These are phyloP conservation scores for Phymanthus crucifer DNA, from an alignment of 92 coral and sea anemone genomes.

Conservation along the genomic window DNA sequence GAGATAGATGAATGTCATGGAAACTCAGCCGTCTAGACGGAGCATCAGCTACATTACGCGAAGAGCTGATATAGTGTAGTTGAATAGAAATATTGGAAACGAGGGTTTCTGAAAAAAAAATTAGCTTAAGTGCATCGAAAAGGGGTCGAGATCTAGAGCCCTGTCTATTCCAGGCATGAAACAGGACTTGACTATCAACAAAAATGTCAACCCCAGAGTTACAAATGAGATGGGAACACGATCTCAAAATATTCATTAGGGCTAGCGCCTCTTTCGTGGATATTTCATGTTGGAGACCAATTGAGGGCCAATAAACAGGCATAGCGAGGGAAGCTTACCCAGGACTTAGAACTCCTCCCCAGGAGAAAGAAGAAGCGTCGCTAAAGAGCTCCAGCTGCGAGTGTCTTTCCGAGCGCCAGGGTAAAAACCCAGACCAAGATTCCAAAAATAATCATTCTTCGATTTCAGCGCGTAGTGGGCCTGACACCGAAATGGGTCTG, in stretches of 20 bases:
- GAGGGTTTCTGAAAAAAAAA: too few relatives aligned
- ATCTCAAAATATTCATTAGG: conserved; percentile 39
- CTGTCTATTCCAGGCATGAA: conserved; percentile 49
- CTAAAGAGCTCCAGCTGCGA: background rate
- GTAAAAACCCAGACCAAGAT: background rate
- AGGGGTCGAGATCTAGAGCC: conserved; percentile 35
- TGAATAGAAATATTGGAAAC: conserved; percentile 28
- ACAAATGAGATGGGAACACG: conserved; percentile 27
- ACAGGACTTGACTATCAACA: conserved; percentile 41
- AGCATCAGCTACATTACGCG: too few relatives aligned
- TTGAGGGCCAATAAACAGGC: too few relatives aligned
- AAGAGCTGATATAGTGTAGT: conserved; percentile 15
- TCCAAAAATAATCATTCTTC: background rate
- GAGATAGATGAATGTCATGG: conserved; percentile 18
- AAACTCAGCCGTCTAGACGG: too few relatives aligned
- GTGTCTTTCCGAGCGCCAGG: conserved; percentile 8
- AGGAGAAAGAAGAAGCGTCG: conserved; percentile 7
- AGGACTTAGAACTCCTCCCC: conserved; percentile 1
- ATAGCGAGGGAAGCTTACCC: too few relatives aligned
- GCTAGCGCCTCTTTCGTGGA: conserved; percentile 60
- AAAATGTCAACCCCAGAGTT: conserved; percentile 48
- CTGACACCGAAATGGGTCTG: too few relatives aligned
- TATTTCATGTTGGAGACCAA: background rate
- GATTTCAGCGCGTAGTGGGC: background rate
- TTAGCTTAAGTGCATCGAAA: conserved; percentile 45